Percentiles rank a stretch among this genome's conserved stretches.
Evolutionary conservation across 2,797 vertebrate species (phyloP).

Genomic region (Simalia tracyae): DNA sequence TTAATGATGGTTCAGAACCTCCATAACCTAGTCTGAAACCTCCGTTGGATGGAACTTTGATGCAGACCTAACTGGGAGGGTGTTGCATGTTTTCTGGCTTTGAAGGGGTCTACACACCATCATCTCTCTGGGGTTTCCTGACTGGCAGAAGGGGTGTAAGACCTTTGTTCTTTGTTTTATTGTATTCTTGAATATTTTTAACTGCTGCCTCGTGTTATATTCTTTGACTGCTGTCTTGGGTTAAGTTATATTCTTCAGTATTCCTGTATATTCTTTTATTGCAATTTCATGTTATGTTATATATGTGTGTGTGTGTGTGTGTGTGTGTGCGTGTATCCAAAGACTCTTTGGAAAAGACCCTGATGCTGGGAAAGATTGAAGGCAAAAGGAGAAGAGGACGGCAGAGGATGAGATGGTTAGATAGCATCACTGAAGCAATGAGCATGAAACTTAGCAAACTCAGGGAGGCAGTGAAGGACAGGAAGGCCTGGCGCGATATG

Average conservation of each 20-base stretch:
- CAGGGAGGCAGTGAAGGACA: too few species aligned
- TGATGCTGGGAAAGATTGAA: too few species aligned
- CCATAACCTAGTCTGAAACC: background rate
- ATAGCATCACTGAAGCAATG: too few species aligned
- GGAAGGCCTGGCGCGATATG: too few species aligned
- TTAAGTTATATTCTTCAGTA: background rate
- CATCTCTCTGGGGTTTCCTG: background rate
- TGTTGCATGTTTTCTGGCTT: background rate
- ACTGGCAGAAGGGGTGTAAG: background rate
- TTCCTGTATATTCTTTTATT: background rate
- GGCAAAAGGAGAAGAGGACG: too few species aligned
- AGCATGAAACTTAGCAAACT: too few species aligned
- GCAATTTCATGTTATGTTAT: background rate
- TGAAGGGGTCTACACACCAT: background rate
- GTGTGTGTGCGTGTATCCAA: too few species aligned
- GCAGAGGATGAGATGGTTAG: too few species aligned
- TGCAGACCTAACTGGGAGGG: background rate
- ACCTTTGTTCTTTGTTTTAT: background rate
- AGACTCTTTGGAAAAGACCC: too few species aligned
- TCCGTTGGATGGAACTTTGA: background rate
- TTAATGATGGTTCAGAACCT: background rate
- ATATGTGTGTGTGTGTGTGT: too few species aligned
- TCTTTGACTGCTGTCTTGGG: background rate
- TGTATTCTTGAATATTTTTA: background rate
- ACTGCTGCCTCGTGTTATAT: background rate